Conservation (phyloP, 2,113 vertebrate genomes). For the Myiozetetes cayanensis region DNA sequence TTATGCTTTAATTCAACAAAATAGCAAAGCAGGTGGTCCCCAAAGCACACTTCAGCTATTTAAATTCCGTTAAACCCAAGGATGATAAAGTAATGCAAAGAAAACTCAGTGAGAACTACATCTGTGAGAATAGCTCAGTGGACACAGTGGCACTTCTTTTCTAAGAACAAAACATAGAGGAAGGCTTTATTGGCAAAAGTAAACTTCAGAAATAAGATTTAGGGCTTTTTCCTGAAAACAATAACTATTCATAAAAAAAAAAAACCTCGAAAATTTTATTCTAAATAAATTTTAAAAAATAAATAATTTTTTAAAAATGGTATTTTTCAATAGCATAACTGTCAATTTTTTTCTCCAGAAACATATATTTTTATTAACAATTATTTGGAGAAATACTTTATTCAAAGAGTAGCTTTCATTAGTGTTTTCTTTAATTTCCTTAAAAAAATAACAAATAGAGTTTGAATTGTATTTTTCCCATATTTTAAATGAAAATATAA, state of each 20-base stretch:
- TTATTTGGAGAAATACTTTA: background rate
- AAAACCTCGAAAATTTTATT: background rate
- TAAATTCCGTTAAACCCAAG: background rate
- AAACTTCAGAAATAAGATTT: background rate
- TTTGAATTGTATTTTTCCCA: background rate
- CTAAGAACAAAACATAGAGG: background rate
- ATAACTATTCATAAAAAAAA: background rate
- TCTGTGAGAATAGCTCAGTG: background rate
- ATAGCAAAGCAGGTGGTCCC: background rate
- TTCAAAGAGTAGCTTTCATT: background rate
- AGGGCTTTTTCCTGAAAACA: accelerated
- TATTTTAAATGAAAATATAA: background rate
- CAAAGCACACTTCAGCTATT: background rate
- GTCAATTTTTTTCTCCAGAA: background rate
- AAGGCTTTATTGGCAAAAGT: background rate
- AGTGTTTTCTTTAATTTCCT: background rate
- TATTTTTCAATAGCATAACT: background rate
- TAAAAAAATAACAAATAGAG: background rate
- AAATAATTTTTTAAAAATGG: background rate
- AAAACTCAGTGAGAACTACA: background rate
- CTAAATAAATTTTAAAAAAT: background rate
- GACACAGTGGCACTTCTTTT: background rate
- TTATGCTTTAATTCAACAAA: background rate
- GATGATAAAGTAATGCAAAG: background rate
- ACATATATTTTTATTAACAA: background rate